Evolutionary conservation across 2,113 vertebrate species (phyloP).

Genomic region (Indicator indicator): DNA sequence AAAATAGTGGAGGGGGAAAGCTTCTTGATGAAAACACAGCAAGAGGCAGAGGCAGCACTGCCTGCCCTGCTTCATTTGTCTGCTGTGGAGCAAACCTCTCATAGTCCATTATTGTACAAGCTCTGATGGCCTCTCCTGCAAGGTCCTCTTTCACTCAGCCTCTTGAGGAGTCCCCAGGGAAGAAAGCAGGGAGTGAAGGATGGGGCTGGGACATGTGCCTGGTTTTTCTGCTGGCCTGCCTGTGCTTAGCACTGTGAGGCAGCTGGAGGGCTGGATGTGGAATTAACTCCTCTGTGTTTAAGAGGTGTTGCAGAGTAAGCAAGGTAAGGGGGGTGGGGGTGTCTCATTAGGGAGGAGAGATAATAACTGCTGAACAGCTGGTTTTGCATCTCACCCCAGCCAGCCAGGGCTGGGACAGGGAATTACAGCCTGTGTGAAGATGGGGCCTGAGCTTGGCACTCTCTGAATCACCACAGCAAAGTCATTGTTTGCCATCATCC

Average conservation of each 20-base stretch:
- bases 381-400: background rate
- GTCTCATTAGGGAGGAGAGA: background rate
- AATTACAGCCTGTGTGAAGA: background rate
- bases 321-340: background rate
- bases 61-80: background rate
- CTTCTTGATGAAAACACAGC: background rate
- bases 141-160: background rate
- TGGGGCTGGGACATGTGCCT: background rate
- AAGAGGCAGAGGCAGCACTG: background rate
- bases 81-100: background rate
- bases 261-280: background rate
- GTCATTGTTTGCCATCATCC: background rate
- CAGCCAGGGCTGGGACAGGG: background rate
- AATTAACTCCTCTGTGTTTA: background rate
- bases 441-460: background rate
- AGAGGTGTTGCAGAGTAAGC: background rate
- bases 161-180: background rate
- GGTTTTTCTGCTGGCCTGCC: background rate
- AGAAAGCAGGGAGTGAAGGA: background rate
- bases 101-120: background rate
- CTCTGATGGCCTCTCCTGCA: background rate
- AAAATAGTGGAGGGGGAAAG: background rate
- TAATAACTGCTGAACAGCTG: slow-evolving; percentile 4
- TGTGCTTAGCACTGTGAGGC: background rate
- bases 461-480: background rate